Base-by-base conservation (phyloP, 2,113 vertebrate genomes). In the Austrofundulus limnaeus region DNA sequence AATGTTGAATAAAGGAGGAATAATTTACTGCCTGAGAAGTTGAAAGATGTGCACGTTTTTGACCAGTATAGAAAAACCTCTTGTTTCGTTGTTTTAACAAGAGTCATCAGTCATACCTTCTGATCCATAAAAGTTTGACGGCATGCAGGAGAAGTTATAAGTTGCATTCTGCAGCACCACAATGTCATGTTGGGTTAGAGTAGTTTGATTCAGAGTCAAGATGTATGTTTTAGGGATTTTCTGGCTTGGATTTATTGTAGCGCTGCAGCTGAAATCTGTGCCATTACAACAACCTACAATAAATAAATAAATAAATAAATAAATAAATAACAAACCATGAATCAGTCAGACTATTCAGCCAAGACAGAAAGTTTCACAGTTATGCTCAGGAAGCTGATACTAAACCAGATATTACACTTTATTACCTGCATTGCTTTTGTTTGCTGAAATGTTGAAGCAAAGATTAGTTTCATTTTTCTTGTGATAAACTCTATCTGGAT, bases 61-160 rank as follows among this genome's bases (percentile, higher is more conserved):
- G 28, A 28, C 28, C 28, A 28, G 3, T 28, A 28, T 28, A 28
- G 7, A 28, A 28, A 3, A 28, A 28, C 28, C 3, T 28, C 28
- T 28, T 7, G 7, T 7, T 28, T 3, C 28, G 7, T 28, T 28
- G 28, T 28, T 28, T 28, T 28, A 28, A 28, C 28, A 7, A 28
- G 5, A 2, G 19, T 11, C 43, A 11, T 10, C 43, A 19, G 2
- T 11, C 20, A 5, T 54, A 54, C 31, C 31, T 54, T 15, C 15
- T 16, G 53, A 56, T 1, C 23, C 41, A 21, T 10, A 23, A 20
- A 57, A 38, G 2, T 6, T 0, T 0, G 50, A 58, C 34, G 55
- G 12, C 17, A 51, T 14, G 45, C 61, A 73, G 0, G 0, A 0
- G 11, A 0, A 24, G 0, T 0, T 0, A 0, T 2, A 0, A 1